phyloP scores from a whole-genome alignment of 2,888 invertebrate species.

The Beris morrisii region DNA sequence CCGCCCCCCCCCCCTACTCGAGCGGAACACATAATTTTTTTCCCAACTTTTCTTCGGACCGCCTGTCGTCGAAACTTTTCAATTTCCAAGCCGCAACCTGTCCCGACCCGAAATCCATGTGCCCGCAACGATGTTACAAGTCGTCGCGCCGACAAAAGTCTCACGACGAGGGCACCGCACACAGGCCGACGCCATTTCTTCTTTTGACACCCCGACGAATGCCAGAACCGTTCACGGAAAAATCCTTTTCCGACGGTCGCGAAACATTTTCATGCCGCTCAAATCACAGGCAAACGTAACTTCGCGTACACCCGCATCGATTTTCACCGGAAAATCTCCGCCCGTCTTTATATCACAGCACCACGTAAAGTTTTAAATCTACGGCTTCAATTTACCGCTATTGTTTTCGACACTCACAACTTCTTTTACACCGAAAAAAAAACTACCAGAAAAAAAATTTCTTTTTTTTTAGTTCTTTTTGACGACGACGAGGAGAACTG shows the following conservation, averaged over 20 bases:
- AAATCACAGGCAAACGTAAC: background rate
- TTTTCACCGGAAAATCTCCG: background rate
- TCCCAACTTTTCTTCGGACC: no score
- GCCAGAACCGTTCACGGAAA: no score
- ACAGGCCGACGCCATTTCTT: background rate
- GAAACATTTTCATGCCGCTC: background rate
- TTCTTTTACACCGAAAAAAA: constrained; percentile 23
- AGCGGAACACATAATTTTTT: background rate
- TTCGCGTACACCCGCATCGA: background rate
- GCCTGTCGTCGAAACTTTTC: no score
- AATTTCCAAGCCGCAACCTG: no score
- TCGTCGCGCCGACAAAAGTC: background rate
- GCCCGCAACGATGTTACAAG: background rate
- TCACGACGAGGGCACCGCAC: no score
- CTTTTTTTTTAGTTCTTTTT: constrained; percentile 6
- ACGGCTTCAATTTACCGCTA: constrained; percentile 24
- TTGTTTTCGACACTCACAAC: constrained; percentile 36
- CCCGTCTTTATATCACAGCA: background rate
- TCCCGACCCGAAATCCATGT: no score
- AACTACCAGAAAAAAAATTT: constrained; percentile 30
- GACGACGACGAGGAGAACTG: constrained; percentile 37
- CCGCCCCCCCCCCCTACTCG: background rate
- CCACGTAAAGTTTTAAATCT: constrained; percentile 2
- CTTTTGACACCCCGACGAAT: background rate
- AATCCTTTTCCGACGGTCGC: no score